A percentile compares a stretch with the other conserved stretches of the same genome.
Evolutionary conservation across 2,797 vertebrate species (phyloP).

Genomic region (Rhinoraja longicauda): DNA sequence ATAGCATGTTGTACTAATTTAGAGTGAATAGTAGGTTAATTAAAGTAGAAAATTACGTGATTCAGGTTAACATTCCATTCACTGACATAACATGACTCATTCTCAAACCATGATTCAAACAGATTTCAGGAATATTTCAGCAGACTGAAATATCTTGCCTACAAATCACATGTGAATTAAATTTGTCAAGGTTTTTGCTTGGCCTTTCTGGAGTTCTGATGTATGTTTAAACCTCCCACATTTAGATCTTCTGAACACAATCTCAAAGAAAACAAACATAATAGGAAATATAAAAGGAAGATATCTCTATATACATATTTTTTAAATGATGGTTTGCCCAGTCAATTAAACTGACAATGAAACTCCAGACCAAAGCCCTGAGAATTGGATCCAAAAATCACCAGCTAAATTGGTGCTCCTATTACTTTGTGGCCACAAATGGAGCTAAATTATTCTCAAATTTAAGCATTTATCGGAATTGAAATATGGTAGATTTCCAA

Average conservation of each 20-base stretch:
- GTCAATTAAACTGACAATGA: background rate
- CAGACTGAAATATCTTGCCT: background rate
- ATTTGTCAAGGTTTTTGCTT: background rate
- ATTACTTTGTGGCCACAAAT: background rate
- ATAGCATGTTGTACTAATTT: background rate
- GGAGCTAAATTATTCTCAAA: background rate
- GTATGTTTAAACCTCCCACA: background rate
- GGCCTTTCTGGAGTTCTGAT: background rate
- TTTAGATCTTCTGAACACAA: background rate
- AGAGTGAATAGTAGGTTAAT: too few species aligned
- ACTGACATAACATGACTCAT: background rate
- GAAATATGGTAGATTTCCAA: background rate
- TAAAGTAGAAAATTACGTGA: background rate
- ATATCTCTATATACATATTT: too few species aligned
- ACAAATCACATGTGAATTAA: background rate
- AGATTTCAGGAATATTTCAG: background rate
- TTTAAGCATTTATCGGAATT: background rate
- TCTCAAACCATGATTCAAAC: background rate
- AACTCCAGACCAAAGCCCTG: too few species aligned
- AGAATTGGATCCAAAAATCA: background rate
- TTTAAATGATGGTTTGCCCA: too few species aligned
- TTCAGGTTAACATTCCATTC: background rate
- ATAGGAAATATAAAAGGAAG: background rate
- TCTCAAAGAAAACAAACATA: background rate
- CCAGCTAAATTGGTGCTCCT: background rate